These are phyloP conservation scores for Lycia hirtaria DNA, from an alignment of 2,888 invertebrate genomes.

Conservation along the genomic window DNA sequence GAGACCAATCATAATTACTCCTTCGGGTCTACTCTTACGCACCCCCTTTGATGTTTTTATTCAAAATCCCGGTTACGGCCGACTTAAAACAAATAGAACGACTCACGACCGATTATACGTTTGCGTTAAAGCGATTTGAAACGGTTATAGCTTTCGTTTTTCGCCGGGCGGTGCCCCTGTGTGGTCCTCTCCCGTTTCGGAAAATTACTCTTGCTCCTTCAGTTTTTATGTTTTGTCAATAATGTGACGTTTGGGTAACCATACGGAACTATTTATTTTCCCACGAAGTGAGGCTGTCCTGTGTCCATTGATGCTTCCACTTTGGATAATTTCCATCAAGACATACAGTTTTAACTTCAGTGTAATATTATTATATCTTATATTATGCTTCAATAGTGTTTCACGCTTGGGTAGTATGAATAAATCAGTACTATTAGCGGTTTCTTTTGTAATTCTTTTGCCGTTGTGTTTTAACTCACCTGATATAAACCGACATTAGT, in stretches of 20 bases:
- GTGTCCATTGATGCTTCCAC: background rate
- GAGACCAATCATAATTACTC: conserved; percentile 83
- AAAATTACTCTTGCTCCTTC: conserved; percentile 51
- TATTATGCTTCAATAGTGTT: too few species aligned
- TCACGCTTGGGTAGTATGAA: too few species aligned
- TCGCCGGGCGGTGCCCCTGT: conserved; percentile 72
- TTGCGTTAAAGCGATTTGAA: conserved; percentile 81
- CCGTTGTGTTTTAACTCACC: too few species aligned
- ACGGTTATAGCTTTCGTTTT: conserved; percentile 77
- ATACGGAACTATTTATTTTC: conserved; percentile 57
- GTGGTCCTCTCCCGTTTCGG: conserved; percentile 56
- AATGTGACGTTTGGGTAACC: conserved; percentile 64
- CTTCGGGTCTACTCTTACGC: conserved; percentile 76
- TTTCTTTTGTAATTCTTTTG: too few species aligned
- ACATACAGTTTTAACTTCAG: background rate
- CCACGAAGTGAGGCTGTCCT: conserved; percentile 34
- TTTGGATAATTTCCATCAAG: background rate
- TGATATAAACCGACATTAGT: too few species aligned
- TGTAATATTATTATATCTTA: too few species aligned
- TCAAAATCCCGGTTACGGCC: conserved; percentile 79
- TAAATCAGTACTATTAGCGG: too few species aligned
- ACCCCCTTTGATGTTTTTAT: conserved; percentile 85
- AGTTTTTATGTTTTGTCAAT: conserved; percentile 66
- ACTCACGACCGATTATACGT: conserved; percentile 79
- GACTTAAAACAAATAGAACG: conserved; percentile 85